A percentile compares a stretch with the other conserved stretches of the same genome.
These are phyloP conservation scores for Ornithoptera priamus DNA, from an alignment of 2,888 invertebrate species.

Conservation along the genomic window DNA sequence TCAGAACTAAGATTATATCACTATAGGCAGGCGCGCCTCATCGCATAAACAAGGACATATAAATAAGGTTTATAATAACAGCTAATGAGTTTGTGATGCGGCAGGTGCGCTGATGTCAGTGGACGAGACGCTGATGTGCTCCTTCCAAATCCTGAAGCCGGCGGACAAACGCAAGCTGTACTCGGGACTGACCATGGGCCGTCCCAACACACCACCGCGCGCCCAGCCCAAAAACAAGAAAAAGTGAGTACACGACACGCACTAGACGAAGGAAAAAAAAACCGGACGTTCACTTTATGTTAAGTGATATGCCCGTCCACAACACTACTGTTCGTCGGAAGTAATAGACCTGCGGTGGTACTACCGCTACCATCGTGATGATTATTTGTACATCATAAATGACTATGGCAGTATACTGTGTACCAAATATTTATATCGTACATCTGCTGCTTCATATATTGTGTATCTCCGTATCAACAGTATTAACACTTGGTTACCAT, in stretches of 20 bases:
- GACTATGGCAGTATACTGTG: no score
- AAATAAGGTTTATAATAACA: no score
- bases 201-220: conserved; percentile 98
- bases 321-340: no score
- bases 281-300: no score
- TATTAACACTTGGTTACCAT: no score
- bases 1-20: no score
- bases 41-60: no score
- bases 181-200: conserved; percentile 93
- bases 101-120: conserved; percentile 98
- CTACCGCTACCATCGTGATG: not conserved
- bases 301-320: no score
- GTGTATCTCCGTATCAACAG: no score
- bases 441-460: no score
- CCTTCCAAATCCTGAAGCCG: conserved; percentile 97
- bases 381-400: not conserved
- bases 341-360: not conserved
- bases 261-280: not conserved
- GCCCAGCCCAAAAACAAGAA: conserved; percentile 96
- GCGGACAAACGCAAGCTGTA: conserved; percentile 99
- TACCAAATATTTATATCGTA: no score
- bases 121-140: conserved; percentile 99
- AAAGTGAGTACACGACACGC: conserved; percentile 83
- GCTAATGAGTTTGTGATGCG: conserved; percentile 23
- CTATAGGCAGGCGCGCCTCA: no score